phyloP scores from a whole-genome alignment of 2,113 vertebrate genomes.

The Percopsis transmontana region DNA sequence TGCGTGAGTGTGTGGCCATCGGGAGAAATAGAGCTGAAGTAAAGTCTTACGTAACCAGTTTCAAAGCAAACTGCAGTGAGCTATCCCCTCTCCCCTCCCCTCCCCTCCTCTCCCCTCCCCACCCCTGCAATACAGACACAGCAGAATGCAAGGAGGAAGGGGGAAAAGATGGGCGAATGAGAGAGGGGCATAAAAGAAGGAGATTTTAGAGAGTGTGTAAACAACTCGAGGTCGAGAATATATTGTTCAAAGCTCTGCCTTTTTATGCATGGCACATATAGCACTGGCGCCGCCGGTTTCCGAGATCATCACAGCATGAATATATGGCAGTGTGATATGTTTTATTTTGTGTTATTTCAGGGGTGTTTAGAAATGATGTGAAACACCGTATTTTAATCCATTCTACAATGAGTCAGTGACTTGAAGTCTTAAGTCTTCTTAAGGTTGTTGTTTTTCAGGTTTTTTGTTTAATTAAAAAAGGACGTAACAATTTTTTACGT shows the following conservation, averaged over 20 bases:
- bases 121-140: slow-evolving; percentile 10
- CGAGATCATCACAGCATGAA: background rate
- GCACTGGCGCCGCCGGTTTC: background rate
- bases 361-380: too few relatives aligned
- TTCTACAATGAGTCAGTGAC: too few relatives aligned
- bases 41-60: slow-evolving; percentile 48
- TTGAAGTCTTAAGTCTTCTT: too few relatives aligned
- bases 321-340: background rate
- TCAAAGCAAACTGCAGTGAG: slow-evolving; percentile 42
- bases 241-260: background rate
- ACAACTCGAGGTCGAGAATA: slow-evolving; percentile 8
- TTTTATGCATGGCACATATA: slow-evolving; percentile 4
- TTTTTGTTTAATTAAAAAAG: too few relatives aligned
- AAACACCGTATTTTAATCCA: too few relatives aligned
- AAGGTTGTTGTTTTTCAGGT: too few relatives aligned
- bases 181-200: slow-evolving; percentile 13
- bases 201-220: slow-evolving; percentile 13
- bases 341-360: too few relatives aligned
- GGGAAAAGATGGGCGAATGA: background rate
- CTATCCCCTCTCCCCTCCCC: background rate
- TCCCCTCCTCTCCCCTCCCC: background rate
- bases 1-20: slow-evolving; percentile 7
- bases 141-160: slow-evolving; percentile 15
- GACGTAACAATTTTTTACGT: too few relatives aligned
- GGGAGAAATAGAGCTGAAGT: slow-evolving; percentile 33